phyloP scores from a whole-genome alignment of 2,888 invertebrate species.

The Gortyna flavago region DNA sequence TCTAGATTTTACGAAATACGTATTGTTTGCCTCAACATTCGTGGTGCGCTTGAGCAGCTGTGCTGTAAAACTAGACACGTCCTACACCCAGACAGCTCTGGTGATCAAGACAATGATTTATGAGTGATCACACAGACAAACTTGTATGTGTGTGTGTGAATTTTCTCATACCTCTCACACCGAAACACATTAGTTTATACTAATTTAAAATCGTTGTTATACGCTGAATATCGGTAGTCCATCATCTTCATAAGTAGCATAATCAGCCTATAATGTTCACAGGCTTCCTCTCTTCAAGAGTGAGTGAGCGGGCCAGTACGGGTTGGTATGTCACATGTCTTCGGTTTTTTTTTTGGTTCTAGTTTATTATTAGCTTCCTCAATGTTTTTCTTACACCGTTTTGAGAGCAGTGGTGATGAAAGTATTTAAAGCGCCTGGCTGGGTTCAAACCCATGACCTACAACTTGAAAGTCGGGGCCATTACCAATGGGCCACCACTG shows the following conservation, averaged over 20 bases:
- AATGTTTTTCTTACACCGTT: not conserved
- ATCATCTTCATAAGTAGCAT: not conserved
- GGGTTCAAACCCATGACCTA: not conserved
- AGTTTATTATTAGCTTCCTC: not conserved
- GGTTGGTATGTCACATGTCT: not conserved
- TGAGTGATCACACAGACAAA: not conserved
- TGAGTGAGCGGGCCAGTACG: not conserved
- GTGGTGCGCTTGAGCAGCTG: not conserved
- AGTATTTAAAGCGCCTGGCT: not conserved
- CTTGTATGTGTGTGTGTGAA: not conserved
- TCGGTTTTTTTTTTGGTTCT: not conserved
- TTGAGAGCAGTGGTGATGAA: not conserved
- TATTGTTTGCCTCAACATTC: not conserved
- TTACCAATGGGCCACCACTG: not conserved
- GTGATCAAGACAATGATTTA: not conserved
- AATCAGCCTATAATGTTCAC: not conserved
- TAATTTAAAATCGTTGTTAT: not conserved
- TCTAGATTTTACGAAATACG: not conserved
- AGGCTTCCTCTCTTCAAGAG: not conserved
- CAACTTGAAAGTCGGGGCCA: not conserved
- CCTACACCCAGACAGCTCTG: not conserved
- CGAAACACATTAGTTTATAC: not conserved
- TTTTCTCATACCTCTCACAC: not conserved
- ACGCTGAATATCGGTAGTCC: no score
- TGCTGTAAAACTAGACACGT: not conserved